Percentiles rank a stretch among this genome's conserved stretches.
phyloP scores from a whole-genome alignment of 2,797 vertebrate genomes.

The Strix occidentalis region DNA sequence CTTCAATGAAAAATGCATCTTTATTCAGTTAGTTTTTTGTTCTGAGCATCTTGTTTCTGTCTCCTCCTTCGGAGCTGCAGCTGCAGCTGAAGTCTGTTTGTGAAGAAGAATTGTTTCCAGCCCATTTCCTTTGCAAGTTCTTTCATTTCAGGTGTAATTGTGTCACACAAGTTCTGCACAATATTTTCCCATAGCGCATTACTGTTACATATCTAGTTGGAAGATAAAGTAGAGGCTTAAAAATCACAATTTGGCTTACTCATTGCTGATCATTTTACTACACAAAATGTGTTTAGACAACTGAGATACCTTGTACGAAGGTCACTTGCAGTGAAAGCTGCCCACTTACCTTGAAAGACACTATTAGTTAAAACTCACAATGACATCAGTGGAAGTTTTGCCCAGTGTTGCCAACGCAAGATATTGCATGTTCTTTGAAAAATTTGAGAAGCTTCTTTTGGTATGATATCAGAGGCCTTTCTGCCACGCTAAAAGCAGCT shows the following conservation, averaged over 20 bases:
- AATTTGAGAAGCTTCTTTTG: neutral
- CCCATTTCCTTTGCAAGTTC: conserved; percentile 78
- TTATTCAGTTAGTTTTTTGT: neutral
- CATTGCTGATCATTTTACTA: neutral
- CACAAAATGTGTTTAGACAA: neutral
- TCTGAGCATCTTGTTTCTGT: neutral
- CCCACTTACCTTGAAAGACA: neutral
- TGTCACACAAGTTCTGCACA: conserved; percentile 68
- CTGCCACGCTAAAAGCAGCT: neutral
- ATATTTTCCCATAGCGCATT: conserved; percentile 82
- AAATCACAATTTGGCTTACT: neutral
- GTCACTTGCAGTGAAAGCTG: neutral
- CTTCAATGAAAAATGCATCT: neutral
- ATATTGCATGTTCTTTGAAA: neutral
- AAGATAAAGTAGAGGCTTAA: neutral
- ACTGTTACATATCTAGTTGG: conserved; percentile 77
- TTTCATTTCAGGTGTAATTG: conserved; percentile 76
- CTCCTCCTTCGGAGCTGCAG: conserved; percentile 77
- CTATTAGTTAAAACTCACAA: neutral
- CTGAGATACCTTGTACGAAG: neutral
- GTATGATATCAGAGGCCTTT: neutral
- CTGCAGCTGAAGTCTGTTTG: conserved; percentile 84
- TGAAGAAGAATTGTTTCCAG: conserved; percentile 86
- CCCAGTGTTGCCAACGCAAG: neutral
- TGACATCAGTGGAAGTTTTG: neutral